A percentile compares a stretch with the other conserved stretches of the same genome.
phyloP scores from a whole-genome alignment of 2,888 invertebrate genomes.

The Amphimallon solstitiale region DNA sequence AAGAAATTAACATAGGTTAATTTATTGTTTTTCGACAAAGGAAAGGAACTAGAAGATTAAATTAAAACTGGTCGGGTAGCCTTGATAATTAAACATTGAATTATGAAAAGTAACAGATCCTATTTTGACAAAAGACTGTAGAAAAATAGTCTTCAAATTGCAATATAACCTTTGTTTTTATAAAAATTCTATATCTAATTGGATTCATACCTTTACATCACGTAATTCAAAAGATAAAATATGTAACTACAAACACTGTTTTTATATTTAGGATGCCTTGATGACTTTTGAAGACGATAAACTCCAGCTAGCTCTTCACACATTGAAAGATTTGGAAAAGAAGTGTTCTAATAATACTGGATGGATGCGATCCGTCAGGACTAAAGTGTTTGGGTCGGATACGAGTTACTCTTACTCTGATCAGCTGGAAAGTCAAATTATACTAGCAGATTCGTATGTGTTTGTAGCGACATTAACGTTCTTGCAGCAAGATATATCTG shows the following conservation, averaged over 20 bases:
- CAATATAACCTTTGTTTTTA: too few species aligned
- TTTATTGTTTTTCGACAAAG: too few species aligned
- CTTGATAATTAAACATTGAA: too few species aligned
- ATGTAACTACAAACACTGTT: slow-evolving; percentile 34
- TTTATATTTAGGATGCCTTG: slow-evolving; percentile 68
- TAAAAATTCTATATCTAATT: too few species aligned
- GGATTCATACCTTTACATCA: background rate
- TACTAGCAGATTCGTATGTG: slow-evolving; percentile 73
- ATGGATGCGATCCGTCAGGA: slow-evolving; percentile 68
- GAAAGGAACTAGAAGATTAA: too few species aligned
- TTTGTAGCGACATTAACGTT: slow-evolving; percentile 73
- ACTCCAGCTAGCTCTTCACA: slow-evolving; percentile 67
- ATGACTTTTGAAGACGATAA: slow-evolving; percentile 78
- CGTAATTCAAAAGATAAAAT: background rate
- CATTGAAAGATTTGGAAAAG: slow-evolving; percentile 64
- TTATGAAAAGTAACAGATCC: too few species aligned
- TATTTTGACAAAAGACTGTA: too few species aligned
- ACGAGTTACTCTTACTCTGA: slow-evolving; percentile 58
- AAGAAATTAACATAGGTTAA: too few species aligned
- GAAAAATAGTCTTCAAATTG: too few species aligned
- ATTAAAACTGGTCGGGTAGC: too few species aligned
- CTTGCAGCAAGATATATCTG: slow-evolving; percentile 72
- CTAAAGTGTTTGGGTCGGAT: slow-evolving; percentile 61
- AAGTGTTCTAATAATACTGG: slow-evolving; percentile 55
- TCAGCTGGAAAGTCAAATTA: slow-evolving; percentile 71